A percentile compares a stretch with the other conserved stretches of the same genome.
Conservation (phyloP, 1,140 invertebrate species). For the Neodiprion fabricii region DNA sequence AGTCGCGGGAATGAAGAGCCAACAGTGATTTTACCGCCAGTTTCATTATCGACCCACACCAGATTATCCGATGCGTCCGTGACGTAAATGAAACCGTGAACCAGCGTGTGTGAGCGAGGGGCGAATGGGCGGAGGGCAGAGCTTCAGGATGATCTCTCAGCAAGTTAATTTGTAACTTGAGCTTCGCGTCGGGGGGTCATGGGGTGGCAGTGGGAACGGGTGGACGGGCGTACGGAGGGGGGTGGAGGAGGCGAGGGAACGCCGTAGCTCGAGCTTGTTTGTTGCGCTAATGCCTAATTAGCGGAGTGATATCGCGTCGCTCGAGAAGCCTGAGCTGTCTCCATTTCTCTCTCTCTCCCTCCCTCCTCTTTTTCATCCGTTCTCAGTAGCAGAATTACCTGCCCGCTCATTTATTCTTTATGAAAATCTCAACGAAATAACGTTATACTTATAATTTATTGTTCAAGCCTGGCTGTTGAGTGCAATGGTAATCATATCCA, state of each 20-base stretch:
- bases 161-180: constrained; percentile 61
- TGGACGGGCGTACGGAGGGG: constrained; percentile 32
- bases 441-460: too few species aligned
- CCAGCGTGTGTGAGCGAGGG: neutral
- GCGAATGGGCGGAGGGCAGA: neutral
- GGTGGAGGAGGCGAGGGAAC: neutral
- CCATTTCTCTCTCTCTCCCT: too few species aligned
- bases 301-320: constrained; percentile 53
- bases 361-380: too few species aligned
- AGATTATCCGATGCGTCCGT: neutral
- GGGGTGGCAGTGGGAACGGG: constrained; percentile 34
- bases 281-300: constrained; percentile 60
- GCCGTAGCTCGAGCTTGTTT: constrained; percentile 51
- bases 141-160: constrained; percentile 48
- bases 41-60: too few species aligned
- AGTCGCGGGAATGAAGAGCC: constrained; percentile 9
- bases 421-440: neutral
- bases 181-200: constrained; percentile 43
- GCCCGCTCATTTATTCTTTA: neutral
- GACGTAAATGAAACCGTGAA: neutral
- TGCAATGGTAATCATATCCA: too few species aligned
- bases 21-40: constrained; percentile 12
- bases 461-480: too few species aligned
- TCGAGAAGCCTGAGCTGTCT: neutral
- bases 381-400: too few species aligned